Evolutionary conservation across 2,888 invertebrate species (phyloP).

Genomic region (Caenorhabditis sulstoni): DNA sequence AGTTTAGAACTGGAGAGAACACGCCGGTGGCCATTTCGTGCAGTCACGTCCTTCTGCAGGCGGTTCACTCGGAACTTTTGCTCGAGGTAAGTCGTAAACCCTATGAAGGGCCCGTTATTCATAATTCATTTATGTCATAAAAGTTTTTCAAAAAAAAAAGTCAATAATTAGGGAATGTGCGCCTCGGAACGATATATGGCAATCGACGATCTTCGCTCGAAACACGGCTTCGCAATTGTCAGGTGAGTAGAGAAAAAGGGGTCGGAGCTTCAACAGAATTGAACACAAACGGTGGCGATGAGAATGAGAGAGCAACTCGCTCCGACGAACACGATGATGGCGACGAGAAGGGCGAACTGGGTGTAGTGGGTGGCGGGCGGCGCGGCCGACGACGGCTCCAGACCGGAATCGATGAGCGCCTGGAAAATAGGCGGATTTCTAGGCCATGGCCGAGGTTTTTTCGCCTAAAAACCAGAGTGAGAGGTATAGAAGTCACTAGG

Average conservation of each 20-base stretch:
- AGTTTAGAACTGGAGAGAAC: slow-evolving; percentile 53
- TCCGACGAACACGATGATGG: slow-evolving; percentile 74
- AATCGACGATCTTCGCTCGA: slow-evolving; percentile 42
- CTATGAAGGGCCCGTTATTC: too few relatives aligned
- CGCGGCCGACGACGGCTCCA: slow-evolving; percentile 67
- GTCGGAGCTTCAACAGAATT: slow-evolving; percentile 63
- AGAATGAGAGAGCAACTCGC: slow-evolving; percentile 74
- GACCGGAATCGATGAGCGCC: slow-evolving; percentile 67
- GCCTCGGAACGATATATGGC: slow-evolving; percentile 37
- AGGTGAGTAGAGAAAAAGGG: slow-evolving; percentile 33
- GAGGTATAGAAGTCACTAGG: too few relatives aligned
- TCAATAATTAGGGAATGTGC: slow-evolving; percentile 22
- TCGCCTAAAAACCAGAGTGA: too few relatives aligned
- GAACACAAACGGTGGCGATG: slow-evolving; percentile 75
- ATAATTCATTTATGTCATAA: too few relatives aligned
- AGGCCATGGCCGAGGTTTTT: too few relatives aligned
- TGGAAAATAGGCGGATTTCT: too few relatives aligned
- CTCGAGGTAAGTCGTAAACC: slow-evolving; percentile 21
- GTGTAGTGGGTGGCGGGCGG: slow-evolving; percentile 70
- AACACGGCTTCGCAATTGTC: slow-evolving; percentile 53
- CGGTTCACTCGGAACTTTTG: slow-evolving; percentile 30
- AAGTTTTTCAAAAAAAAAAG: too few relatives aligned
- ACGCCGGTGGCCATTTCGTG: slow-evolving; percentile 64
- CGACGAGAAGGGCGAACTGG: slow-evolving; percentile 73
- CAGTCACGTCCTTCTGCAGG: slow-evolving; percentile 57